Percentiles rank a stretch among this genome's conserved stretches.
Conservation (phyloP, 2,797 vertebrate genomes). For the Gymnocypris eckloni region DNA sequence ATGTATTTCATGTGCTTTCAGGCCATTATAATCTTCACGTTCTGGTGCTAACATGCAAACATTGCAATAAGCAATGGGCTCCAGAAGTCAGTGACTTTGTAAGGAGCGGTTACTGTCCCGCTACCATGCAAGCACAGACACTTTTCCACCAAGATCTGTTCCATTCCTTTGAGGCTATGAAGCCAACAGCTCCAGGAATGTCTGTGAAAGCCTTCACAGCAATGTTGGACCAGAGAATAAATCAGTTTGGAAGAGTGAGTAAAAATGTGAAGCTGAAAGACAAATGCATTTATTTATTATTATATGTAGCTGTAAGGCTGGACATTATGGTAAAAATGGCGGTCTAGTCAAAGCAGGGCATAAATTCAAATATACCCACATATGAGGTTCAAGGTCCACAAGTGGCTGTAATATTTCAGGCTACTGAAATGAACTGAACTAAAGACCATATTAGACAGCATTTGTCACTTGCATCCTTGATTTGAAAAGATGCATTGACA, state of each 20-base stretch:
- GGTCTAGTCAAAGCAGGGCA: not conserved
- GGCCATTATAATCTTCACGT: not conserved
- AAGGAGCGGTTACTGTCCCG: constrained; percentile 43
- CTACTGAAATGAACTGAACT: not conserved
- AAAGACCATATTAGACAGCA: not conserved
- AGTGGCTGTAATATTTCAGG: not conserved
- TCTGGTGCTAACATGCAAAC: constrained; percentile 19
- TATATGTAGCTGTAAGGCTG: too few relatives aligned
- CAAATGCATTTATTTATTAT: too few relatives aligned
- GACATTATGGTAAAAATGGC: too few relatives aligned
- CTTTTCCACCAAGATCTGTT: constrained; percentile 38
- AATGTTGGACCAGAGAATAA: too few relatives aligned
- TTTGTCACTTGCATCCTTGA: not conserved
- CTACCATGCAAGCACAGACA: constrained; percentile 43
- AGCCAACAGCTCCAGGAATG: constrained; percentile 42
- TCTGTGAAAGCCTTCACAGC: not conserved
- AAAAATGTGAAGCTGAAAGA: too few relatives aligned
- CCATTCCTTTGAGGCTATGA: constrained; percentile 40
- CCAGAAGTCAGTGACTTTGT: constrained; percentile 34
- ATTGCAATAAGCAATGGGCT: constrained; percentile 35
- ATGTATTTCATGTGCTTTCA: not conserved
- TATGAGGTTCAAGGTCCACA: not conserved
- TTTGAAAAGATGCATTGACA: not conserved
- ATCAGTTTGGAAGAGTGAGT: too few relatives aligned
- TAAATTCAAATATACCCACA: too few relatives aligned